These are phyloP conservation scores for Proales similis DNA, from an alignment of 1,140 invertebrate species.

Conservation along the genomic window DNA sequence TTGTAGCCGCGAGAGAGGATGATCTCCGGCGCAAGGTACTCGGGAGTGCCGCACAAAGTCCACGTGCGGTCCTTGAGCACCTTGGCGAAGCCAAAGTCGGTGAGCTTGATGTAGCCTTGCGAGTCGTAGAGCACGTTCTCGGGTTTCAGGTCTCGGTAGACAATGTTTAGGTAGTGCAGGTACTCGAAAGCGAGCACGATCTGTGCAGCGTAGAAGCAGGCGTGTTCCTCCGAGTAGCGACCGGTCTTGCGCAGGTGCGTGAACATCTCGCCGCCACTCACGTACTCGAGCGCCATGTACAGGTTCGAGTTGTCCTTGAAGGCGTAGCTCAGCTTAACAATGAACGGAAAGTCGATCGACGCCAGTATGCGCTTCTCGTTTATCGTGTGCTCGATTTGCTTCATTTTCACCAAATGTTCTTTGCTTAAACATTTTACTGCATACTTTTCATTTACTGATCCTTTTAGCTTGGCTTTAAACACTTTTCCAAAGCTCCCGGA, in stretches of 20 bases:
- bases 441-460: constrained; percentile 15
- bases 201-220: constrained; percentile 34
- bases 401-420: constrained; percentile 36
- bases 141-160: constrained; percentile 39
- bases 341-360: constrained; percentile 29
- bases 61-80: constrained; percentile 96
- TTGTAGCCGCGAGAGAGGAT: constrained; percentile 53
- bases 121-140: constrained; percentile 39
- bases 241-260: constrained; percentile 85
- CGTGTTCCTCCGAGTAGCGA: constrained; percentile 31
- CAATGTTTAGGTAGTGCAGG: constrained; percentile 27
- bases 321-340: constrained; percentile 38
- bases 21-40: constrained; percentile 38
- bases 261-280: constrained; percentile 97
- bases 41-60: constrained; percentile 89
- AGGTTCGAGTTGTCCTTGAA: constrained; percentile 87
- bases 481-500: constrained; percentile 35
- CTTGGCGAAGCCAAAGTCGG: constrained; percentile 99
- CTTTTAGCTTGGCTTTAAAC: constrained; percentile 21
- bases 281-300: constrained; percentile 97
- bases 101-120: constrained; percentile 50
- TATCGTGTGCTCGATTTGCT: constrained; percentile 38
- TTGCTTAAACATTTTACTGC: constrained; percentile 35
- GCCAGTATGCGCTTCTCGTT: constrained; percentile 33
- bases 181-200: constrained; percentile 38